Conservation (phyloP, 2,113 vertebrate species). For the Podiceps cristatus region DNA sequence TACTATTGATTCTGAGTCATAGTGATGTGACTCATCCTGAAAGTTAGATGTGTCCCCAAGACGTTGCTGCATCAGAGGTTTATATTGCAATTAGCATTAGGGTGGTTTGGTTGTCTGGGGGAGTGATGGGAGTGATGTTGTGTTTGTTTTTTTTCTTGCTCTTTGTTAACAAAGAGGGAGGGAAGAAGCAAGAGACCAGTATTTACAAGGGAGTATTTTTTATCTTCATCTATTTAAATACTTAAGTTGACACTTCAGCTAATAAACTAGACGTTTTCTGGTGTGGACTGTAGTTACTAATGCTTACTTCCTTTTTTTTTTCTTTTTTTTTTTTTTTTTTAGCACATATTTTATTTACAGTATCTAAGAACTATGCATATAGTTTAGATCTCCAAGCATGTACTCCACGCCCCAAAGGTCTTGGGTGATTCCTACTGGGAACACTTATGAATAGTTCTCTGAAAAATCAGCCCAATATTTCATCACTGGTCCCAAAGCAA, state of each 20-base stretch:
- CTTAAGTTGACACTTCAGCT: background rate
- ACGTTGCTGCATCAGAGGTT: conserved; percentile 9
- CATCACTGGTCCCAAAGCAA: background rate
- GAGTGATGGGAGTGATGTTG: background rate
- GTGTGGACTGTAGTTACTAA: background rate
- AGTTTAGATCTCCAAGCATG: background rate
- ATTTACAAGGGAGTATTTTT: background rate
- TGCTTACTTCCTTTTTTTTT: background rate
- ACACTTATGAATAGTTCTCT: background rate
- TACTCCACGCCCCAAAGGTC: background rate
- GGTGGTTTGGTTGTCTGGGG: background rate
- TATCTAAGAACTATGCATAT: background rate
- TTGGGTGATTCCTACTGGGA: background rate
- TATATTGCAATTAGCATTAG: background rate
- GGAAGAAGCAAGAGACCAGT: background rate
- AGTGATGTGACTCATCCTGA: conserved; percentile 32
- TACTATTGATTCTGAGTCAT: conserved; percentile 59
- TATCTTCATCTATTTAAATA: background rate
- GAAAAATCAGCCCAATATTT: background rate
- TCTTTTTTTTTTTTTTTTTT: background rate
- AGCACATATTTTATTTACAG: background rate
- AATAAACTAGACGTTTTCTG: background rate
- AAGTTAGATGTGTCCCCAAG: conserved; percentile 14
- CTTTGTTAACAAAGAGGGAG: background rate
- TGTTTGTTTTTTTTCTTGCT: background rate